Evolutionary conservation across 30 jellyfish, hydroid and myxozoan genomes (phyloP), one percentile per base, ranked within the genome.

Genomic region (Pelagia noctiluca): DNA sequence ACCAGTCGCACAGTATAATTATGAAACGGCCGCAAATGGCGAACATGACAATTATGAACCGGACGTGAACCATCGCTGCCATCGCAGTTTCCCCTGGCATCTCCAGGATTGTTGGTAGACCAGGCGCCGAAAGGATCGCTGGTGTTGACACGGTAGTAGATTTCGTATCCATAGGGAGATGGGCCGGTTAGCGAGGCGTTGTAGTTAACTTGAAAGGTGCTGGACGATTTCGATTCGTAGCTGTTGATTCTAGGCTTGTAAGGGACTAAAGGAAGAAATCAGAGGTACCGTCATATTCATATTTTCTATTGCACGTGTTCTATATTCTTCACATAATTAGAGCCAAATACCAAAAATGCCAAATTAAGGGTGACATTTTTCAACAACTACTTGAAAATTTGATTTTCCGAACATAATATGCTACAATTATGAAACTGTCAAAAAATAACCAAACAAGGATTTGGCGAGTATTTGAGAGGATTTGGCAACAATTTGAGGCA

Each of bases 101-200:
- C 7, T 2, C 67, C 77, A 5, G 34, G 26, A 31, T 62, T 64
- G 32, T 38, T 54, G 36, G 24, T 33, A 33, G 32, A 30, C 92
- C 92, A 82, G 2, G 35, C 82, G 8, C 92, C 92, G 19, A 49
- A 85, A 10, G 92, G 92, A 32, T 69, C 86, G 1, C 80, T 49
- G 24, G 92, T 82, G 29, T 82, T 83, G 11, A 82, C 73, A 11
- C 92, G 76, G 54, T 82, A 37, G 61, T 66, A 82, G 31, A 61
- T 68, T 24, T 49, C 75, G 25, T 30, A 68, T 23, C 92, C 57
- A 19, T 13, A 22, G 2, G 86, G 22, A 3, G 74, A 7, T 16
- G 85, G 86, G 1, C 86, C 86, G 34, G 34, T 37, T 4, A 73
- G 0, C 1, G 86, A 38, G 28, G 79, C 72, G 32, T 57, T 29